phyloP scores from a whole-genome alignment of 2,888 invertebrate species.

The Lasiommata megera region DNA sequence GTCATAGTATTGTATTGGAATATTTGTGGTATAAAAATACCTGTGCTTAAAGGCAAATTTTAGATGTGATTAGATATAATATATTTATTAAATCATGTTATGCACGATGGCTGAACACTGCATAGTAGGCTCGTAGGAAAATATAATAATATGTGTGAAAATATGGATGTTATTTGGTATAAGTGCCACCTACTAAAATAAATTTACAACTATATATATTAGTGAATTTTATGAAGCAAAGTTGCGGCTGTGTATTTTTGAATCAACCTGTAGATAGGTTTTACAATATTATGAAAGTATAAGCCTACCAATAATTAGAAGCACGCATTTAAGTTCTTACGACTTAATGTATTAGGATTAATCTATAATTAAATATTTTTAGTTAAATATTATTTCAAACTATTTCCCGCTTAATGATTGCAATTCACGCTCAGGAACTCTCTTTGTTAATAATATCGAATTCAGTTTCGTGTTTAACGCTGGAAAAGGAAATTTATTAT shows the following conservation, averaged over 20 bases:
- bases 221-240: constrained; percentile 42
- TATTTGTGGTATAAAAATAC: constrained; percentile 39
- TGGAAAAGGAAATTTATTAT: too few species aligned
- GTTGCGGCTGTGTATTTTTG: constrained; percentile 62
- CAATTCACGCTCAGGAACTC: too few species aligned
- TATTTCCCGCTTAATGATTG: too few species aligned
- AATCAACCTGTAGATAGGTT: constrained; percentile 55
- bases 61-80: constrained; percentile 44
- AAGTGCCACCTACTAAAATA: constrained; percentile 40
- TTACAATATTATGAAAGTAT: constrained; percentile 35
- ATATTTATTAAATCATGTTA: constrained; percentile 40
- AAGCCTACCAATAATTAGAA: constrained; percentile 44
- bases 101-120: constrained; percentile 55
- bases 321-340: constrained; percentile 22
- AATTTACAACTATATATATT: constrained; percentile 40
- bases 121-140: constrained; percentile 49
- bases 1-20: constrained; percentile 41
- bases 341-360: neutral
- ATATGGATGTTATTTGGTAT: constrained; percentile 37
- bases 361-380: neutral
- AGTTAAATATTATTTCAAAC: too few species aligned
- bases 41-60: constrained; percentile 43
- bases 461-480: too few species aligned
- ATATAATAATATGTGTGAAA: constrained; percentile 42
- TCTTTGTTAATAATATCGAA: too few species aligned